Conservation (phyloP, 92 coral and sea anemone species). For the Blastomussa wellsi region DNA sequence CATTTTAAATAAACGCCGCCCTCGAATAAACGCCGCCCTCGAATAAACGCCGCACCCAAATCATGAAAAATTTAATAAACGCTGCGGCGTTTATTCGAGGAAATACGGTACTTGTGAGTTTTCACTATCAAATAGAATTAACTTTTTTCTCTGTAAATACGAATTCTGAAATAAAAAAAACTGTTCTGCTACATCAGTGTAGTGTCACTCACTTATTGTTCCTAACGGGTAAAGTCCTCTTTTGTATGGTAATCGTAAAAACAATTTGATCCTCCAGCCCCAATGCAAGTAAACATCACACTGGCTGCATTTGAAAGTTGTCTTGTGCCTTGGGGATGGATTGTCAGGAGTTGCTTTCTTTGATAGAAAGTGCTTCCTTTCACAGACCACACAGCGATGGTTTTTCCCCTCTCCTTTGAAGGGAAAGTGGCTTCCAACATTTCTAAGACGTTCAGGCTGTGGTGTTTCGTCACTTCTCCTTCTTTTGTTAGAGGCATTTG, state of each 20-base stretch:
- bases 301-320: constrained; percentile 36
- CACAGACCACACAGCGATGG: constrained; percentile 23
- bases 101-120: too few relatives aligned
- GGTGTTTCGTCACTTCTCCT: constrained; percentile 26
- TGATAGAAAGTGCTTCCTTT: constrained; percentile 25
- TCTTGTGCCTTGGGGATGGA: constrained; percentile 32
- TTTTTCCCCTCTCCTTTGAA: constrained; percentile 28
- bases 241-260: constrained; percentile 44
- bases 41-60: too few relatives aligned
- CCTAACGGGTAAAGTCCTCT: constrained; percentile 25
- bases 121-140: too few relatives aligned
- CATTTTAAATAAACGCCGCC: too few relatives aligned
- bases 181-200: not conserved
- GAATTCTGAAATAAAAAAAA: constrained; percentile 14
- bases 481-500: constrained; percentile 23
- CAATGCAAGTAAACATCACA: constrained; percentile 45
- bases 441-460: constrained; percentile 7
- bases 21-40: too few relatives aligned
- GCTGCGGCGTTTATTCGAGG: too few relatives aligned
- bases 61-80: too few relatives aligned
- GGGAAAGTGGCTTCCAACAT: constrained; percentile 26
- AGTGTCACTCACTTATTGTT: not conserved
- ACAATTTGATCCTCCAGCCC: constrained; percentile 34
- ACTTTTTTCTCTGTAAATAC: constrained; percentile 7
- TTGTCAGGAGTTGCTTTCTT: constrained; percentile 20